These are phyloP conservation scores for Chrosomus eos DNA, from an alignment of 2,797 vertebrate species.

Conservation along the genomic window DNA sequence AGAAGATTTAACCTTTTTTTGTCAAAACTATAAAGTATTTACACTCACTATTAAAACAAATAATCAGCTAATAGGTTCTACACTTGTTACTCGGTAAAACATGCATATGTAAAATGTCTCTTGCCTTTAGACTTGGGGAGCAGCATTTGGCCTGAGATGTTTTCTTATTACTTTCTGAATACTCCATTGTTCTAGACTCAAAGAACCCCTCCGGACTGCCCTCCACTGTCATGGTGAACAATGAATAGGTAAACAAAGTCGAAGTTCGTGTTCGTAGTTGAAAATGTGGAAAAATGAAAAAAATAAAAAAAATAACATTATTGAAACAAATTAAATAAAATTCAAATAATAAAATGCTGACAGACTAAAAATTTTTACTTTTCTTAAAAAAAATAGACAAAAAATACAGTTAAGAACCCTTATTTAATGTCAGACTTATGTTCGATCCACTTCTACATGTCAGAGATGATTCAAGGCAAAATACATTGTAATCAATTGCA, in stretches of 20 bases:
- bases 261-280: not conserved
- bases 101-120: not conserved
- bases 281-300: not conserved
- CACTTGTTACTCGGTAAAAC: not conserved
- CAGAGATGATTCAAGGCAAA: not conserved
- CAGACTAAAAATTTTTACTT: not conserved
- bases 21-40: not conserved
- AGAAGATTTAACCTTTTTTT: not conserved
- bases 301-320: not conserved
- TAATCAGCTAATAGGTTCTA: too few relatives aligned
- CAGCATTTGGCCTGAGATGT: slow-evolving; percentile 38
- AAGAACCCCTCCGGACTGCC: slow-evolving; percentile 18
- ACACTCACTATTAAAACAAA: not conserved
- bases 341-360: not conserved
- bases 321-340: not conserved
- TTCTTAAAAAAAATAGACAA: not conserved
- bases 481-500: not conserved
- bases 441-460: not conserved
- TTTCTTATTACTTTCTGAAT: not conserved
- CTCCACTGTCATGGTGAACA: slow-evolving; percentile 32
- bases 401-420: not conserved
- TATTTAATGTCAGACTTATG: not conserved
- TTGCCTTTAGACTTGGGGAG: slow-evolving; percentile 53
- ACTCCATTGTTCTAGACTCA: slow-evolving; percentile 16
- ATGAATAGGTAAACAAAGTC: not conserved